Evolutionary conservation across 2,113 vertebrate species (phyloP).

Genomic region (Apodemus sylvaticus): DNA sequence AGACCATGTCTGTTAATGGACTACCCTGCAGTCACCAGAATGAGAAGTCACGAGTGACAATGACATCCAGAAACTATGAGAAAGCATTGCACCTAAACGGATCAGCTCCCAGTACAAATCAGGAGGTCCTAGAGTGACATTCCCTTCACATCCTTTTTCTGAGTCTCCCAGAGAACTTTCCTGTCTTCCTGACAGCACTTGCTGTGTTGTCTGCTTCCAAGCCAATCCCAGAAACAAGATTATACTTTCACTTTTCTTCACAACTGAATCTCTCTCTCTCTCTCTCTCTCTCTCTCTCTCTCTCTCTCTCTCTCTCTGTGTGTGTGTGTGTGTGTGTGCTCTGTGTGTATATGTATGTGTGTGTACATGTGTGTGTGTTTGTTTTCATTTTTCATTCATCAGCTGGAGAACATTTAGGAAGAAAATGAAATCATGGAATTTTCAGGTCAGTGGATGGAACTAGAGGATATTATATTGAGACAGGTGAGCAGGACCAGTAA

Average conservation of each 20-base stretch:
- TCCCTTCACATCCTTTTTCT: background rate
- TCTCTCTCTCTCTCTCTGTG: too few relatives aligned
- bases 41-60: background rate
- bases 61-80: background rate
- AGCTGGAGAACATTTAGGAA: background rate
- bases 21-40: background rate
- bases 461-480: background rate
- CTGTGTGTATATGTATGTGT: too few relatives aligned
- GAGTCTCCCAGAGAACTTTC: background rate
- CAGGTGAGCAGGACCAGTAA: background rate
- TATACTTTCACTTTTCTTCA: background rate
- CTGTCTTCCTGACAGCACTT: background rate
- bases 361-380: background rate
- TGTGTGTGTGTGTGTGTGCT: background rate
- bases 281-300: too few relatives aligned
- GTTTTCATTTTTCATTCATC: background rate
- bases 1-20: background rate
- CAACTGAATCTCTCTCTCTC: background rate
- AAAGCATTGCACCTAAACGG: background rate
- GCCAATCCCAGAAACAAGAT: background rate
- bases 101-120: background rate
- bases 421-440: background rate
- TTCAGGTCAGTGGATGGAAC: background rate
- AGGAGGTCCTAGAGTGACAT: background rate
- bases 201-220: background rate